Conservation (phyloP, 2,888 invertebrate species). For the Fabriciana adippe region DNA sequence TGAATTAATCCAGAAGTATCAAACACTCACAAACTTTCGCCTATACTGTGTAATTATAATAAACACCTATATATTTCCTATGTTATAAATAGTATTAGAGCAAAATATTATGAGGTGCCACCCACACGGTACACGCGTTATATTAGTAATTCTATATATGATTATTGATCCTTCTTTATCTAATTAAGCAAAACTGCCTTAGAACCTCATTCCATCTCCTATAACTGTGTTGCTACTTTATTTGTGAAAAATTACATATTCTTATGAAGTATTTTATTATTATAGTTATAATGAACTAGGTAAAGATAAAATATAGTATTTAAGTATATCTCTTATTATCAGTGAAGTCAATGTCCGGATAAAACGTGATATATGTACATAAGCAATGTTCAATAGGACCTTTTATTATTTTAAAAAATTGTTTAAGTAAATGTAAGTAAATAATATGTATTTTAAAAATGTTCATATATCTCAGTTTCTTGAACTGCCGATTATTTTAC, state of each 20-base stretch:
- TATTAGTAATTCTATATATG: conserved; percentile 19
- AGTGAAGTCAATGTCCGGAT: conserved; percentile 29
- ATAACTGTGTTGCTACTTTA: conserved; percentile 16
- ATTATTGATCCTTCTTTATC: conserved; percentile 35
- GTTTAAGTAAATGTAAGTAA: too few relatives aligned
- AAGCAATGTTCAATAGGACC: conserved; percentile 1
- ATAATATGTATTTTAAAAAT: background rate
- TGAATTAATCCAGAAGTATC: too few relatives aligned
- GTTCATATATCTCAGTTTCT: conserved; percentile 12
- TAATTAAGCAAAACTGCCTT: conserved; percentile 31
- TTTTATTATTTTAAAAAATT: background rate
- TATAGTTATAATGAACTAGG: conserved; percentile 12
- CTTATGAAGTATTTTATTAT: conserved; percentile 1
- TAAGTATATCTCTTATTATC: conserved; percentile 15
- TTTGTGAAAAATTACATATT: conserved; percentile 8
- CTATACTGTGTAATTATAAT: background rate
- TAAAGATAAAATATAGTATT: conserved; percentile 18
- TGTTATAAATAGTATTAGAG: background rate
- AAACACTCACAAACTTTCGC: too few relatives aligned
- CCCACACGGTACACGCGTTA: background rate
- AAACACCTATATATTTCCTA: background rate
- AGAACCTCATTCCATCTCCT: conserved; percentile 5
- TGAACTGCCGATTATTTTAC: conserved; percentile 18
- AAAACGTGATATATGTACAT: background rate
- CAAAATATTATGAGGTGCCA: background rate